A percentile compares a stretch with the other conserved stretches of the same genome.
Evolutionary conservation across 2,113 vertebrate species (phyloP).

Genomic region (Cyanoliseus patagonus): DNA sequence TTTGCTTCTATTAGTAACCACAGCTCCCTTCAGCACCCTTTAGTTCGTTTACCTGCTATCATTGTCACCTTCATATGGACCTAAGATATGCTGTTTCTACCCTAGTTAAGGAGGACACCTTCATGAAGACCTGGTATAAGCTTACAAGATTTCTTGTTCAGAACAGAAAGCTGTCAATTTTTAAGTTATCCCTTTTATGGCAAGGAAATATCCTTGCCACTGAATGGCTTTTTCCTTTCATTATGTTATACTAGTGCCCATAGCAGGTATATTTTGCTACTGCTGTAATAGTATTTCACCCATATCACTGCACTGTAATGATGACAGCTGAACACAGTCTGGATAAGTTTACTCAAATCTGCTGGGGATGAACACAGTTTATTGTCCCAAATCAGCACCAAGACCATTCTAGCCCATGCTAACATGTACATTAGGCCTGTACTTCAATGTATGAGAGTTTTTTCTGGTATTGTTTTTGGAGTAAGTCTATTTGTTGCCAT

Average conservation of each 20-base stretch:
- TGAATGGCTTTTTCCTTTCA: background rate
- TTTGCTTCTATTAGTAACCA: background rate
- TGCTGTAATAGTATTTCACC: background rate
- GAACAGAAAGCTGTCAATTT: background rate
- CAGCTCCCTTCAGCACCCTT: background rate
- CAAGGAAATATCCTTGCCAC: background rate
- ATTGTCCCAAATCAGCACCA: background rate
- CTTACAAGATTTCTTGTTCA: background rate
- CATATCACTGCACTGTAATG: background rate
- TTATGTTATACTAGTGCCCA: background rate
- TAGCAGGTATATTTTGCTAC: background rate
- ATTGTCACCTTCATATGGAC: background rate
- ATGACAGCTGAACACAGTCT: background rate
- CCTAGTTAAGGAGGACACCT: background rate
- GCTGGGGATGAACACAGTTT: background rate
- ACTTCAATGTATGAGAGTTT: background rate
- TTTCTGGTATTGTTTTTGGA: background rate
- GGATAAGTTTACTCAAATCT: background rate
- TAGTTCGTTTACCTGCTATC: background rate
- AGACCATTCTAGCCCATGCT: background rate
- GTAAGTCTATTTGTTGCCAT: background rate
- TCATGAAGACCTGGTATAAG: background rate
- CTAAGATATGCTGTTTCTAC: accelerated
- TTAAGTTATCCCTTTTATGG: background rate
- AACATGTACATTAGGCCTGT: background rate